Conservation (phyloP, 1,140 invertebrate genomes). For the Drosophila neocordata region DNA sequence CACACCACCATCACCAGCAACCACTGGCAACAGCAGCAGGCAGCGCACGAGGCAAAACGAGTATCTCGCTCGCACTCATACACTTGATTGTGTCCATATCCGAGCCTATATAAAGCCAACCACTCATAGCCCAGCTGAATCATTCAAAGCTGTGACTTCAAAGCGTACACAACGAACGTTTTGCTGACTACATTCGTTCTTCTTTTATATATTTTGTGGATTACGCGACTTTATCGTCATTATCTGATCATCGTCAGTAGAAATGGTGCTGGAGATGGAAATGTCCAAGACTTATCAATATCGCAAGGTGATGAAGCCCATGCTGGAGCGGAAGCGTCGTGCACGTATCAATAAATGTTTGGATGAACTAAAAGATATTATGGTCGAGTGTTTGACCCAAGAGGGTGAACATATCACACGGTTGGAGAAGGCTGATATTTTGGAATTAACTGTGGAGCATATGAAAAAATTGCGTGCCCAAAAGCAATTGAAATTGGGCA, state of each 20-base stretch:
- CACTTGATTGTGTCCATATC: constrained; percentile 1
- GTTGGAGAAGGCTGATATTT: constrained; percentile 95
- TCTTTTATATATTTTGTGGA: constrained; percentile 45
- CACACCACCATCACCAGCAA: constrained; percentile 40
- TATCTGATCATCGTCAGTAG: background rate
- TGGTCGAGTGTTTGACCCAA: constrained; percentile 84
- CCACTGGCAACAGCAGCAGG: constrained; percentile 46
- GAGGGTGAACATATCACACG: constrained; percentile 92
- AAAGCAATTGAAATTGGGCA: constrained; percentile 84
- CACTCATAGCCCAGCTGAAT: constrained; percentile 62
- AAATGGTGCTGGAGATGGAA: constrained; percentile 80
- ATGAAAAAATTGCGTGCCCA: constrained; percentile 89
- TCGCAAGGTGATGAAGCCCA: constrained; percentile 89
- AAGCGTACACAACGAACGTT: constrained; percentile 48
- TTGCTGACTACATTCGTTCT: background rate
- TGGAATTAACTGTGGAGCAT: constrained; percentile 94
- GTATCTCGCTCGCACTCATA: constrained; percentile 62
- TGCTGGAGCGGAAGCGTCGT: constrained; percentile 93
- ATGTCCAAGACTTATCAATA: constrained; percentile 86
- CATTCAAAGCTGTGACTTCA: constrained; percentile 71
- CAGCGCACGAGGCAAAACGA: constrained; percentile 75
- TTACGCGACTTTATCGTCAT: constrained; percentile 59
- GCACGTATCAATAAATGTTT: constrained; percentile 94
- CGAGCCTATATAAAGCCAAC: constrained; percentile 73
- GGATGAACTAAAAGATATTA: constrained; percentile 93